These are phyloP conservation scores for Tribolium madens DNA, from an alignment of 1,140 invertebrate genomes.

Conservation along the genomic window DNA sequence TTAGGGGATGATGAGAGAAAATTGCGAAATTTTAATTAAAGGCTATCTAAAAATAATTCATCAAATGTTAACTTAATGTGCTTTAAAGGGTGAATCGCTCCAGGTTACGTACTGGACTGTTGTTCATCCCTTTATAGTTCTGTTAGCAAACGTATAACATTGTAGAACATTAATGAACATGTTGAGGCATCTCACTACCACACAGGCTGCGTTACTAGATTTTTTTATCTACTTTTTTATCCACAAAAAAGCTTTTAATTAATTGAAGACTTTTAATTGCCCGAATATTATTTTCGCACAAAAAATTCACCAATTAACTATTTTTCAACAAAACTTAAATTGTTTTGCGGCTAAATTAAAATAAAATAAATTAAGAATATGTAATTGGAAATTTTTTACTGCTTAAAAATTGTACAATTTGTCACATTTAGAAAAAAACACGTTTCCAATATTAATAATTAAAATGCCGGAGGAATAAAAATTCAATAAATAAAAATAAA, in stretches of 20 bases:
- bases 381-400: too few species aligned
- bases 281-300: not conserved
- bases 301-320: not conserved
- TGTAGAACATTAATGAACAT: constrained; percentile 36
- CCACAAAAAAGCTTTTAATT: constrained; percentile 2
- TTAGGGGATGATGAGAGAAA: not conserved
- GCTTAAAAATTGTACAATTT: too few species aligned
- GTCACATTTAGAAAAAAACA: too few species aligned
- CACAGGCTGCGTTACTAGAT: not conserved
- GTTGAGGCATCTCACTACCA: constrained; percentile 7
- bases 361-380: too few species aligned
- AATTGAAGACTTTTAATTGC: constrained; percentile 23
- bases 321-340: too few species aligned
- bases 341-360: too few species aligned
- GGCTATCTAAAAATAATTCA: constrained; percentile 18
- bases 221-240: not conserved
- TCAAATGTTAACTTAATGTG: constrained; percentile 24
- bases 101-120: constrained; percentile 21
- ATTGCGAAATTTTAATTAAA: constrained; percentile 13
- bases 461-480: too few species aligned
- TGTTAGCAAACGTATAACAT: constrained; percentile 30
- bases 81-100: constrained; percentile 10
- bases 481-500: too few species aligned
- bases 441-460: too few species aligned
- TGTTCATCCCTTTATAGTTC: constrained; percentile 34